Evolutionary conservation across 2,888 invertebrate species (phyloP), one percentile per base, ranked within the genome.

Genomic region (Matsumyia berberina): DNA sequence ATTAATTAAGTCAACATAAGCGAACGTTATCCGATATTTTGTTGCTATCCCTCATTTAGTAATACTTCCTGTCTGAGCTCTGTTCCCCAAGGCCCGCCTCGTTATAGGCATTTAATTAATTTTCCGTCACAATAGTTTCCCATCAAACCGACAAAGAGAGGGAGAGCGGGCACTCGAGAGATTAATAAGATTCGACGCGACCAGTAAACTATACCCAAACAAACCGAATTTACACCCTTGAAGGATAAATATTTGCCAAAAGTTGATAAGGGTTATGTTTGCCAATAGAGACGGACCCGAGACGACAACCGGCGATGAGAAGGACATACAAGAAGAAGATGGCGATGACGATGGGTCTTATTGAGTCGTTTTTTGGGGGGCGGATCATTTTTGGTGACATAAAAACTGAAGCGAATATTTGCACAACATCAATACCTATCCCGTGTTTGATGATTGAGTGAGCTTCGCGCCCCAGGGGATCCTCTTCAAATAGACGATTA

Each of bases 231-330:
- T 73, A 69, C 73, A 79, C 83, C 83, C 79, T 64, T 62, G 29
- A 42, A 64, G 69, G 51, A 64, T 58, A 83, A 83, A 83, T 83
- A 79, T 83, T 83, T 83, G 64, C 58, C 62, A 37, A 74, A 78
- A 83, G 69, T 83, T 83, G 83, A 83, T 83, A 73, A 79, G 83
- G 73, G 73, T 73, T 62, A 79, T 83, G 83, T 83, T 83, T 83
- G 64, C 33, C 31, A 35, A 78, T 67, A 49, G 51, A 24, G 24
- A 24, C 24, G 4, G 24, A 62, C 39, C 66, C 35, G 49, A 17
- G 3, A 57, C 9, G 53, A 46, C 17, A 64, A n/a, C n/a, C n/a
- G n/a, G n/a, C n/a, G n/a, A n/a, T n/a, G n/a, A n/a, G n/a, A n/a
- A 51, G 42, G 33, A 58, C 24, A 29, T n/a, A 37, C 39, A 31